These are phyloP conservation scores for Drosophila prostipennis DNA, from an alignment of 2,888 invertebrate genomes.

Conservation along the genomic window DNA sequence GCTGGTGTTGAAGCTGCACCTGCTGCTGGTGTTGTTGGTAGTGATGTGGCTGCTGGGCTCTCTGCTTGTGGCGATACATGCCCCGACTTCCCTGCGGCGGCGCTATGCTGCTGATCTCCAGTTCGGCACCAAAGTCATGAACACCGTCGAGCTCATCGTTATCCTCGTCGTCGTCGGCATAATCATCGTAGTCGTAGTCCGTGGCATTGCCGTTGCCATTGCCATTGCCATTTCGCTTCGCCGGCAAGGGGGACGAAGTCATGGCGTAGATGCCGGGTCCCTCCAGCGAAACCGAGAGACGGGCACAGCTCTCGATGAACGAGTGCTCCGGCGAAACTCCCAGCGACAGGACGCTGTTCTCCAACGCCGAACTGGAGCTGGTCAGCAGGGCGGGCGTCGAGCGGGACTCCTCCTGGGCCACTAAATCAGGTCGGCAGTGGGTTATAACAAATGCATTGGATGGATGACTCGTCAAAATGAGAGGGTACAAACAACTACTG, in stretches of 20 bases:
- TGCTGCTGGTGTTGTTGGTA: conserved; percentile 22
- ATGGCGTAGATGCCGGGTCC: conserved; percentile 90
- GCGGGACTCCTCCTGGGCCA: conserved; percentile 95
- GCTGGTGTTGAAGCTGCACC: conserved; percentile 37
- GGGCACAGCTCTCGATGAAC: conserved; percentile 92
- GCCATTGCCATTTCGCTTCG: conserved; percentile 71
- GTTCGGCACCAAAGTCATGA: conserved; percentile 68
- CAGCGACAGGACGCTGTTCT: conserved; percentile 87
- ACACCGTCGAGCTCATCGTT: conserved; percentile 64
- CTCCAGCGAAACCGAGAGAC: conserved; percentile 94
- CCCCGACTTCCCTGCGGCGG: conserved; percentile 52
- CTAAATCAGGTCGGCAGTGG: conserved; percentile 82
- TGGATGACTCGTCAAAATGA: conserved; percentile 29
- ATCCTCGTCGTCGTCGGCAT: conserved; percentile 72
- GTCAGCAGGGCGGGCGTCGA: conserved; percentile 94
- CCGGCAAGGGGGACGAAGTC: conserved; percentile 87
- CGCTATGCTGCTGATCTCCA: conserved; percentile 72
- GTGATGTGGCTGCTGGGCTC: conserved; percentile 47
- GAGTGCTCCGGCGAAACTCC: conserved; percentile 95
- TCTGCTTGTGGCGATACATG: conserved; percentile 58
- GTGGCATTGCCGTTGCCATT: conserved; percentile 71
- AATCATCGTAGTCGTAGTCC: conserved; percentile 74
- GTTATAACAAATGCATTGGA: conserved; percentile 44
- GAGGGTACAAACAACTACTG: conserved; percentile 17
- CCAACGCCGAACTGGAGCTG: conserved; percentile 87